These are phyloP conservation scores for Maconellicoccus hirsutus DNA, from an alignment of 1,140 invertebrate species.

Conservation along the genomic window DNA sequence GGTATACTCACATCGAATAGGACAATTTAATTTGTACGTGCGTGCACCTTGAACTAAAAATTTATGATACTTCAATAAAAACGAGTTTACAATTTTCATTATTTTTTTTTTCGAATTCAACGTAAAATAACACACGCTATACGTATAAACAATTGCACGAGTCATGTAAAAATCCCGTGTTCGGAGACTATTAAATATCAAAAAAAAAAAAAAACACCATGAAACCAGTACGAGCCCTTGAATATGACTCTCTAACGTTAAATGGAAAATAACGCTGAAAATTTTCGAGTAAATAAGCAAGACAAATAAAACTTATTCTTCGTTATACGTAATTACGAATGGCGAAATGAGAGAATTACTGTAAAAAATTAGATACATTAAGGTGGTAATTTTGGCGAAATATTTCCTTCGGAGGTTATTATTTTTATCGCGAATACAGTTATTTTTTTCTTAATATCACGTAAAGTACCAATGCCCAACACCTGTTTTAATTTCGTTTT, in stretches of 20 bases:
- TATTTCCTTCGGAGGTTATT: too few relatives aligned
- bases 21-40: not conserved
- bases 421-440: too few relatives aligned
- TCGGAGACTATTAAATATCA: not conserved
- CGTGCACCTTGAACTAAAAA: not conserved
- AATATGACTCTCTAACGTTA: not conserved
- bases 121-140: not conserved
- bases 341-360: too few relatives aligned
- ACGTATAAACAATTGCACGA: not conserved
- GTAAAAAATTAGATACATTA: too few relatives aligned
- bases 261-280: not conserved
- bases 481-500: too few relatives aligned
- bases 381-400: too few relatives aligned
- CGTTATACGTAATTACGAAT: too few relatives aligned
- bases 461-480: too few relatives aligned
- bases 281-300: too few relatives aligned
- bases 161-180: not conserved
- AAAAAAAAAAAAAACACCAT: not conserved
- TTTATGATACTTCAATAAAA: not conserved
- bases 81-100: not conserved
- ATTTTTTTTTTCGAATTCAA: not conserved
- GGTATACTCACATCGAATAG: too few relatives aligned
- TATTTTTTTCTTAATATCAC: too few relatives aligned
- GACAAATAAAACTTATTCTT: too few relatives aligned
- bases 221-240: not conserved